Evolutionary conservation across 2,113 vertebrate species (phyloP), one percentile per base, ranked within the genome.

Genomic region (Ammodytes marinus): DNA sequence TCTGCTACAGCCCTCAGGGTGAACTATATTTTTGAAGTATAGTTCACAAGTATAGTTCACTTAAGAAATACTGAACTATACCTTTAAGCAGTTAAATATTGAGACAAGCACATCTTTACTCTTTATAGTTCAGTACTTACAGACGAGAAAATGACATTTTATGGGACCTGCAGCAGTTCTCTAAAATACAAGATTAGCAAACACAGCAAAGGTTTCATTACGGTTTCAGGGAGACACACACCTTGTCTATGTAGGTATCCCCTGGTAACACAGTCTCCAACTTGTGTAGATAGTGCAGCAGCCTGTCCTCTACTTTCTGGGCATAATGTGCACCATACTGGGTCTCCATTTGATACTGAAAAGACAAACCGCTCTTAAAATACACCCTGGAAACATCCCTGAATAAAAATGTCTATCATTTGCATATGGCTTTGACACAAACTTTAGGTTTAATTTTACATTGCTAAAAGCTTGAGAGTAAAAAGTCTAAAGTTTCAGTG

Each of bases 301-400:
- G 80, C 55, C 95, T 66, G 49, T 95, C 94, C 54, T 95, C 92
- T 2, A 94, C 85, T 68, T 89, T 95, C 69, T 91, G 89, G 12
- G 88, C 91, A 17, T 95, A 95, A 2, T 2, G 73, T 52, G 94
- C 93, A 2, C 95, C 95, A 15, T 95, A 95, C 65, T 93, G 88
- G 50, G 89, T 60, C 79, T 94, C 92, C 92, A 95, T 69, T 19
- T 88, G 68, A 47, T 89, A 85, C 95, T 95, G 78, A 54, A 79
- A 27, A 87, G 40, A 84, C 55, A 74, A 12, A 10, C 7, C 50
- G 7, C n/a, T 55, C 15, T 13, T 1, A 27, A 57, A 6, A 60
- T 10, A 13, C 5, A 13, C 58, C 6, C 5, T 52, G 5, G 10
- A 69, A 11, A 70, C 37, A 68, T 40, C 3, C 3, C 15, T 45